Base-by-base conservation (phyloP, 2,888 invertebrate genomes). In the Cheilosia pagana region DNA sequence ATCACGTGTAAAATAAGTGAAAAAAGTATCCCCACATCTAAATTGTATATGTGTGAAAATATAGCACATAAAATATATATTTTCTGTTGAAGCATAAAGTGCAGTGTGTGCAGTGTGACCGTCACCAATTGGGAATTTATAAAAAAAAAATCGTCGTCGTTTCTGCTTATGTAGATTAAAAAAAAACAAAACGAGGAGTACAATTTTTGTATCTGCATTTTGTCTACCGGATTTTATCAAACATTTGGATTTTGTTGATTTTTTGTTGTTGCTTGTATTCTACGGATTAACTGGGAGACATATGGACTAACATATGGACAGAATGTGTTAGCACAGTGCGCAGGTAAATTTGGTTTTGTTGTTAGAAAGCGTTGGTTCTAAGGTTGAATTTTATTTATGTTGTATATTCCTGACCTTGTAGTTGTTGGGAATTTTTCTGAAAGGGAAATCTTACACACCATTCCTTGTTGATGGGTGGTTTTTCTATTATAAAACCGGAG, bases 81-180 rank as follows among this genome's bases (percentile, higher is more conserved):
- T 76, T 76, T 71, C 60, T 71, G 62, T 59, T 79, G 28, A 83
- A 83, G 83, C 74, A 83, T 83, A 85, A 79, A 85, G 81, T 85
- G 85, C 85, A 76, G 74, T 81, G 81, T 81, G 85, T 85, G 85
- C 85, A 81, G 85, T 85, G 85, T 85, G 81, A 81, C 85, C 85
- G 81, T 85, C 85, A 85, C 85, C 81, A 81, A 75, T 81, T 76
- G 81, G 79, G 81, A 85, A 75, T 81, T 79, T 50, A 71, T 21
- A 67, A 68, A 48, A 75, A 65, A 43, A 59, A 67, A 52, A 45
- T 62, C 52, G 48, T 74, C 41, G 60, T 60, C 55, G 31, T 74
- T 72, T 78, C 77, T 81, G 81, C 79, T 79, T 67, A 72, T 81
- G 65, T 52, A 81, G 65, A 77, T 52, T n/a, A n/a, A n/a, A 82